Conservation (phyloP, 1,140 invertebrate genomes). For the Zeugodacus cucurbitae region DNA sequence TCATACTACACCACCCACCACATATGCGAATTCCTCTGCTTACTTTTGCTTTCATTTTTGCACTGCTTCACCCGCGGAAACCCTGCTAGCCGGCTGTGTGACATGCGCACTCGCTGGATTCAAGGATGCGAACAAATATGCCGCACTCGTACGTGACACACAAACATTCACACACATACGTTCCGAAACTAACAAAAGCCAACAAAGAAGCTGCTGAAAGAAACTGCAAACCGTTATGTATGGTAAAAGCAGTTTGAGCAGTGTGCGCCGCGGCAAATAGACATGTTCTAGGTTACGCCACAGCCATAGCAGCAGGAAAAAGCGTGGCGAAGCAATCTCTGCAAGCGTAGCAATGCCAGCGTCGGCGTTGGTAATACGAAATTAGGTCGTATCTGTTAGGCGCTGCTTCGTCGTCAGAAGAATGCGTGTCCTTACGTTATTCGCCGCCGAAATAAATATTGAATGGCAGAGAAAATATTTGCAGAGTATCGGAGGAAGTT, state of each 20-base stretch:
- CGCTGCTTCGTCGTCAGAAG: background rate
- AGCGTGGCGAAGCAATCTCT: background rate
- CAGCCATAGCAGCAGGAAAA: background rate
- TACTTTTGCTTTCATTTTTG: conserved; percentile 6
- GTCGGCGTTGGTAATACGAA: conserved; percentile 9
- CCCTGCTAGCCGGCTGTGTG: background rate
- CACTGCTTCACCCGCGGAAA: background rate
- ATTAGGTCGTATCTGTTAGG: background rate
- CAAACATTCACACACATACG: background rate
- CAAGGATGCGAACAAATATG: conserved; percentile 34
- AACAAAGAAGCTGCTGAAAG: background rate
- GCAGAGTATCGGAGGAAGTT: background rate
- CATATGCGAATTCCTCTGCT: background rate
- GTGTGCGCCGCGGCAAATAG: background rate
- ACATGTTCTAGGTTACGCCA: background rate
- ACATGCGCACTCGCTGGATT: conserved; percentile 29
- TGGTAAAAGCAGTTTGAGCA: background rate
- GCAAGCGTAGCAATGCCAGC: background rate
- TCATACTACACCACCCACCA: background rate
- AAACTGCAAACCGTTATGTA: background rate
- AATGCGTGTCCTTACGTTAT: background rate
- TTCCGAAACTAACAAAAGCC: background rate
- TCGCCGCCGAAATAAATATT: background rate
- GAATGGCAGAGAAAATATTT: background rate
- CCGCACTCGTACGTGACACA: conserved; percentile 18